A percentile compares a stretch with the other conserved stretches of the same genome.
Conservation (phyloP, 1,140 invertebrate species). For the Plectus sambesii region DNA sequence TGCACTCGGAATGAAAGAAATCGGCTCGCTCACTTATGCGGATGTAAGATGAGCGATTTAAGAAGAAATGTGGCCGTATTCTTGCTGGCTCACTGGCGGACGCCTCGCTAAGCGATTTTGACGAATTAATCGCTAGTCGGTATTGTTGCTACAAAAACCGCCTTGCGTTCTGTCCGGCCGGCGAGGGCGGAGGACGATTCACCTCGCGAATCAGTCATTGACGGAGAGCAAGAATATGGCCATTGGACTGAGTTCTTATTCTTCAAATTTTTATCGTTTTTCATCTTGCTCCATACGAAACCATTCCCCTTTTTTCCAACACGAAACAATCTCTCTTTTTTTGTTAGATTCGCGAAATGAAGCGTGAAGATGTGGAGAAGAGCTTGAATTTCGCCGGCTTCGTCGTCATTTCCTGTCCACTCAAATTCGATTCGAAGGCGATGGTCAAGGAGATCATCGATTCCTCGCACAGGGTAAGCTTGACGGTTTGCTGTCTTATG, state of each 20-base stretch:
- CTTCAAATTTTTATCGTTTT: slow-evolving; percentile 11
- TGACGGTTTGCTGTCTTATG: background rate
- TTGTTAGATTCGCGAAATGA: slow-evolving; percentile 61
- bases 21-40: slow-evolving; percentile 48
- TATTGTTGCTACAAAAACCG: background rate
- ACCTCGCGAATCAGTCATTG: background rate
- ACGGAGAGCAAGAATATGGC: slow-evolving; percentile 65
- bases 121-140: background rate
- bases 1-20: slow-evolving; percentile 61
- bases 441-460: slow-evolving; percentile 83
- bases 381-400: slow-evolving; percentile 87
- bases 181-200: background rate
- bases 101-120: background rate
- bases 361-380: slow-evolving; percentile 72
- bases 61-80: background rate
- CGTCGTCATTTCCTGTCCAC: slow-evolving; percentile 93
- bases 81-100: no score
- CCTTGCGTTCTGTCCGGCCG: background rate
- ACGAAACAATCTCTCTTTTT: slow-evolving; percentile 4
- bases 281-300: slow-evolving; percentile 4
- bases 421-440: slow-evolving; percentile 83
- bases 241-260: no score
- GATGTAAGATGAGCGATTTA: no score
- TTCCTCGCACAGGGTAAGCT: slow-evolving; percentile 68
- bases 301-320: slow-evolving; percentile 11